phyloP scores from a whole-genome alignment of 1,140 invertebrate species.

The Aphelenchoides fujianensis region DNA sequence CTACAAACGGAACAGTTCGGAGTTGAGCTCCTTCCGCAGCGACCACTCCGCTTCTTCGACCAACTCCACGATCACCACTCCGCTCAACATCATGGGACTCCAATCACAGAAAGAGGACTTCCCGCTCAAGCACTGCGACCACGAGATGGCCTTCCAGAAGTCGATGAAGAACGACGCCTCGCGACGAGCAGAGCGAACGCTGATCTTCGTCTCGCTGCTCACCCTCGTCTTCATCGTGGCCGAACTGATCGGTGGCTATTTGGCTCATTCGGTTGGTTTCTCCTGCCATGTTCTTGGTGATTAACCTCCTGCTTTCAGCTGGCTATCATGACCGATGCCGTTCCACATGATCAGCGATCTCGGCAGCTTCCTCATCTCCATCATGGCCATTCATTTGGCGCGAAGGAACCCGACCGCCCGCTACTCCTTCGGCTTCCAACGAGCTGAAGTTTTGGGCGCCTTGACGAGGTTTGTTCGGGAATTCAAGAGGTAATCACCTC shows the following conservation, averaged over 20 bases:
- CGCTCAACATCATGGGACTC: slow-evolving; percentile 9
- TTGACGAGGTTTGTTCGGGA: slow-evolving; percentile 49
- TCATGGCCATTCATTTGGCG: slow-evolving; percentile 86
- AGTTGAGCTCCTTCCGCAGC: neutral
- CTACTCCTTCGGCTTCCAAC: slow-evolving; percentile 77
- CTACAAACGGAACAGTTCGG: neutral
- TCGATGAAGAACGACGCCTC: slow-evolving; percentile 24
- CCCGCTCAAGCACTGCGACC: slow-evolving; percentile 26
- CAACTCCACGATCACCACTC: neutral
- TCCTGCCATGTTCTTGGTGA: neutral
- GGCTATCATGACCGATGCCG: slow-evolving; percentile 91
- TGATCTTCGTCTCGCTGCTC: slow-evolving; percentile 50
- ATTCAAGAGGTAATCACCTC: slow-evolving; percentile 68
- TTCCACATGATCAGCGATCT: slow-evolving; percentile 92
- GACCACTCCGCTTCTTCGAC: too few species aligned
- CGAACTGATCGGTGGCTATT: slow-evolving; percentile 54
- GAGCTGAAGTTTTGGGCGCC: slow-evolving; percentile 69
- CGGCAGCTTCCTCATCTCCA: slow-evolving; percentile 91
- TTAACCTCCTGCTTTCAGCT: slow-evolving; percentile 74
- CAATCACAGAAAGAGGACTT: slow-evolving; percentile 17
- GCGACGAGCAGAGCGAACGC: slow-evolving; percentile 49
- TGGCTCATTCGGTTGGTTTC: slow-evolving; percentile 36
- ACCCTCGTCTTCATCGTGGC: slow-evolving; percentile 54
- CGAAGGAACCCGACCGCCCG: slow-evolving; percentile 77
- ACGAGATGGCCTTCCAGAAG: slow-evolving; percentile 25